Evolutionary conservation across 2,113 vertebrate genomes (phyloP), one percentile per base, ranked within the genome.

Genomic region (Copsychus sechellarum): DNA sequence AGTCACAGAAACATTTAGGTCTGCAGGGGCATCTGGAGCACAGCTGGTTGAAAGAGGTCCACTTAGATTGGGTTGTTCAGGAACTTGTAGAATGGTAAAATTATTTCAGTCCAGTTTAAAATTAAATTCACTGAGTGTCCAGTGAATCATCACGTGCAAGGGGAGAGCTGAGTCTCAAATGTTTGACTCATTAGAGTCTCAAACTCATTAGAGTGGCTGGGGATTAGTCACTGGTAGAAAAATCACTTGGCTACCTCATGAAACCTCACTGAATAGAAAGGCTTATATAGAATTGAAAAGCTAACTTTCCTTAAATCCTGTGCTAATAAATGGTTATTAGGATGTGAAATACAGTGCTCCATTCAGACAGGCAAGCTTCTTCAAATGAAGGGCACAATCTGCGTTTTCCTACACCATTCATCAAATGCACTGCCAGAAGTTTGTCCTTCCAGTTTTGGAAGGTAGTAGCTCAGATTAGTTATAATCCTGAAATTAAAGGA

Each of bases 401-500:
- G 42, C 18, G 1, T 11, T 84, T 81, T 56, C 64, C 53, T 94
- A 31, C 33, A n/a, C 6, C 18, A 18, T 69, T 64, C 48, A 66
- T 47, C 34, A 50, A 29, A 33, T 33, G 11, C 50, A 20, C 25
- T 36, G 28, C 57, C 53, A 51, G 28, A 76, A 53, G 7, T 65
- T 48, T 82, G 74, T 43, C 43, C 24, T 62, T 60, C 43, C 20
- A 31, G 31, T 60, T 87, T 45, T 65, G 48, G 25, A 80, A 76
- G 42, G 20, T 1, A 40, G 21, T 23, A 31, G 28, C 53, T 60
- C 0, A 0, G 80, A 43, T 42, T 21, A 82, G 12, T 24, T 4
- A 71, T 43, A 90, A 89, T 40, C 31, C 25, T 64, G 14, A 85
- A 72, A 72, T 51, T 71, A 90, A 81, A 91, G 43, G 31, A 78